Evolutionary conservation across 1,140 invertebrate species (phyloP).

Genomic region (Cydia splendana): DNA sequence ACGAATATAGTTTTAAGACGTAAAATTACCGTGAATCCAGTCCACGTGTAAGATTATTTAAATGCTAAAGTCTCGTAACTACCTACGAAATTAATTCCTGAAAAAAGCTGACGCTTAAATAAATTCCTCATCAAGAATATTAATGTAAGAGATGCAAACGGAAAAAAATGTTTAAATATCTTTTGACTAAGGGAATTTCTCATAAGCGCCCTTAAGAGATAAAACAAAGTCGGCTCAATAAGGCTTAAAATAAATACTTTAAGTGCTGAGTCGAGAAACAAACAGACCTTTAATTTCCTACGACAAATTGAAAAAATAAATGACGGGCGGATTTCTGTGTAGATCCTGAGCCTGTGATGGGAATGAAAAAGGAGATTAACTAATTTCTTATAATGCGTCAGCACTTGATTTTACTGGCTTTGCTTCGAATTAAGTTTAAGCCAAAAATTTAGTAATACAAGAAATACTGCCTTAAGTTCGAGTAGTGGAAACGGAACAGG

Average conservation of each 20-base stretch:
- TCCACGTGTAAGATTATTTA: neutral
- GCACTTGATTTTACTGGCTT: neutral
- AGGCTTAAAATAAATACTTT: slow-evolving; percentile 53
- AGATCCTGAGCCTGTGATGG: slow-evolving; percentile 8
- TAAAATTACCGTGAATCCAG: neutral
- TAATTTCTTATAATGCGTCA: slow-evolving; percentile 18
- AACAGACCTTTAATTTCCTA: slow-evolving; percentile 49
- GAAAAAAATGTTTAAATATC: slow-evolving; percentile 31
- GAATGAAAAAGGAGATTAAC: slow-evolving; percentile 27
- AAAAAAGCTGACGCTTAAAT: slow-evolving; percentile 18
- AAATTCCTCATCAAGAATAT: slow-evolving; percentile 24
- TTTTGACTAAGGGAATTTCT: slow-evolving; percentile 29
- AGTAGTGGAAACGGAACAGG: slow-evolving; percentile 43
- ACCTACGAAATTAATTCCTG: neutral
- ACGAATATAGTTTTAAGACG: neutral
- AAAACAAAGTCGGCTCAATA: slow-evolving; percentile 48
- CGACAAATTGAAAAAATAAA: slow-evolving; percentile 46
- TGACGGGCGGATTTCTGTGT: slow-evolving; percentile 8
- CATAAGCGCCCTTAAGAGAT: slow-evolving; percentile 38
- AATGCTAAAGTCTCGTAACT: neutral
- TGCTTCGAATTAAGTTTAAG: neutral
- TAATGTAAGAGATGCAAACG: slow-evolving; percentile 23
- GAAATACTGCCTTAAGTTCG: neutral
- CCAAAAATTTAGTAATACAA: neutral
- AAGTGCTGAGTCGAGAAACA: slow-evolving; percentile 46